These are phyloP conservation scores for Zeuzera pyrina DNA, from an alignment of 2,888 invertebrate species.

Conservation along the genomic window DNA sequence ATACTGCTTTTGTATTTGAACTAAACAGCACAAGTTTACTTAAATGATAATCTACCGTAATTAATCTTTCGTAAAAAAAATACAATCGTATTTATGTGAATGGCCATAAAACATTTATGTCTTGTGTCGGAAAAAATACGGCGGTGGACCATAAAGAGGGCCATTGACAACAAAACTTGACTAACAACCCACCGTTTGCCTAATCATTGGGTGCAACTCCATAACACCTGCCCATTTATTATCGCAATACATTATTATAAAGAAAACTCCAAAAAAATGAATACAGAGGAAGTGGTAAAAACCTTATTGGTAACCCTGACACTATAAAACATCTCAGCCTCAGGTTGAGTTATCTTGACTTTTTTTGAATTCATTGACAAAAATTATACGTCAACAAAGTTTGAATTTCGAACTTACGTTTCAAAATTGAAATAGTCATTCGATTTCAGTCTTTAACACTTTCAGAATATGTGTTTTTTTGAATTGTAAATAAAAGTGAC, in stretches of 20 bases:
- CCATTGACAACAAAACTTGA: conserved; percentile 36
- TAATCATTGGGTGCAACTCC: conserved; percentile 37
- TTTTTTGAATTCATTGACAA: conserved; percentile 43
- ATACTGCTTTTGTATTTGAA: too few species aligned
- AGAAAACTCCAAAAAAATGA: conserved; percentile 29
- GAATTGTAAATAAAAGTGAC: too few species aligned
- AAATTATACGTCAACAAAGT: conserved; percentile 16
- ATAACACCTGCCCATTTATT: conserved; percentile 63
- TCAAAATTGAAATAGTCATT: conserved; percentile 15
- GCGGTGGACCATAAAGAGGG: conserved; percentile 29
- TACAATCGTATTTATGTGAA: too few species aligned
- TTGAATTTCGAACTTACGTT: conserved; percentile 1
- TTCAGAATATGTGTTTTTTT: conserved; percentile 13
- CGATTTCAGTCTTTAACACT: conserved; percentile 26
- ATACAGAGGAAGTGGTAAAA: conserved; percentile 63
- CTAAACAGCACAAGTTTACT: too few species aligned
- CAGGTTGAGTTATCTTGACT: conserved; percentile 24
- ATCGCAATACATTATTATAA: conserved; percentile 41
- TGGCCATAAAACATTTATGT: too few species aligned
- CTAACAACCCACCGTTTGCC: conserved; percentile 8
- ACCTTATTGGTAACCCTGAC: conserved; percentile 36
- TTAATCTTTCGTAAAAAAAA: too few species aligned
- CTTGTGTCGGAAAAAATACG: conserved; percentile 32
- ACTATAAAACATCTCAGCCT: conserved; percentile 42
- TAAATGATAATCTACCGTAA: too few species aligned